Percentiles rank a stretch among this genome's conserved stretches.
These are phyloP conservation scores for Aspidiotus destructor DNA, from an alignment of 2,888 invertebrate genomes.

Conservation along the genomic window DNA sequence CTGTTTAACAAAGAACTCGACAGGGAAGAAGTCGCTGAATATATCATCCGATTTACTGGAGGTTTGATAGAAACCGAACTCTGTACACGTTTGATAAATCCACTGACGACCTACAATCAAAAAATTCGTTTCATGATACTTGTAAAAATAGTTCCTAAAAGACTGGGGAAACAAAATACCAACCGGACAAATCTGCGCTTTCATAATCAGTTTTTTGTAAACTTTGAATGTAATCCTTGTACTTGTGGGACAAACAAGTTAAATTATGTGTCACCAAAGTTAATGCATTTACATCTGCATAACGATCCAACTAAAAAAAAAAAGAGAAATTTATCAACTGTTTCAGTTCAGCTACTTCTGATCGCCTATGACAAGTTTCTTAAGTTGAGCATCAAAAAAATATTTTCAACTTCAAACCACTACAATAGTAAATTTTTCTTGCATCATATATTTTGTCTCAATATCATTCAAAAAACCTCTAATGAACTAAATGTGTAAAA, in stretches of 20 bases:
- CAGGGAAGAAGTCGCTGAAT: conserved; percentile 67
- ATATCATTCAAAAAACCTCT: too few species aligned
- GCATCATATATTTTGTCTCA: too few species aligned
- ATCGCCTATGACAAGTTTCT: neutral
- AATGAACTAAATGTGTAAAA: too few species aligned
- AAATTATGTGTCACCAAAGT: conserved; percentile 56
- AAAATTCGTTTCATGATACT: too few species aligned
- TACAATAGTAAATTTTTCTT: neutral
- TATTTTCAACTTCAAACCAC: neutral
- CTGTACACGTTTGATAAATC: conserved; percentile 91
- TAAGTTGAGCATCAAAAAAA: neutral
- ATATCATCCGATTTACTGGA: conserved; percentile 54
- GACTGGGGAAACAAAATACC: too few species aligned
- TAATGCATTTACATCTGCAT: conserved; percentile 63
- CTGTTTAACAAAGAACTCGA: conserved; percentile 68
- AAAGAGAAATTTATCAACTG: neutral
- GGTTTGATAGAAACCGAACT: conserved; percentile 92
- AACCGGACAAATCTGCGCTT: conserved; percentile 40
- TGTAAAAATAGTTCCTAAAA: too few species aligned
- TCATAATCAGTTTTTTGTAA: conserved; percentile 60
- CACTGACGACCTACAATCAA: conserved; percentile 65
- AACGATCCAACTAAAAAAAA: conserved; percentile 48
- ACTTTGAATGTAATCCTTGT: conserved; percentile 61
- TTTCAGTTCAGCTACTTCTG: neutral
- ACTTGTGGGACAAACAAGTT: conserved; percentile 74